Evolutionary conservation across 2,113 vertebrate species (phyloP), one percentile per base, ranked within the genome.

Genomic region (Paratilapia polleni): DNA sequence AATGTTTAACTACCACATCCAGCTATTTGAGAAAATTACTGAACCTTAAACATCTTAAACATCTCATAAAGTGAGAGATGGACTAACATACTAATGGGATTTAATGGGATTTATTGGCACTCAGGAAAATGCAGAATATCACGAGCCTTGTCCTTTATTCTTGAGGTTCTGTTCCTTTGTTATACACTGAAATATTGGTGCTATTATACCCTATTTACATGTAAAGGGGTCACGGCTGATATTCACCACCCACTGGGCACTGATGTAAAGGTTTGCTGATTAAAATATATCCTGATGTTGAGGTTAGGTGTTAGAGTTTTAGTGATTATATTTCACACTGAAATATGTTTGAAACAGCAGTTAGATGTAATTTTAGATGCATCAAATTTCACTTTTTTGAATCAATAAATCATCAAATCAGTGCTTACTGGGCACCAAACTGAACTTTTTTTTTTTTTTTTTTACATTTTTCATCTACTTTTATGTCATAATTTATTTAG

Each of bases 141-240:
- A 5, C 52, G 76, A 20, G 11, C 8, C 9, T 59, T 1, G 4
- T 80, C 14, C 31, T 43, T 78, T 2, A 70, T 1, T 70, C 15
- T 70, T 0, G 17, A 73, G 66, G 10, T 31, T 52, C 43, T 22
- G 8, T 52, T 73, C 1, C 66, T 73, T 73, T 31, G 66, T 52
- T 28, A 73, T 31, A 73, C 62, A 12, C 49, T 70, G 4, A 10
- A n/a, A 75, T 80, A 41, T 7, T 88, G 90, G 93, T 92, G 91
- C 90, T 92, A 91, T 74, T 82, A 10, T 2, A 56, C 31, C 38
- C 19, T 24, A 12, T 82, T 74, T 43, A 73, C 73, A 60, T 0
- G 11, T 8, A 10, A 59, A 31, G 70, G 76, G 81, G 76, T 62
- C 15, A 73, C 61, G 12, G 41, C 1, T 22, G 22, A 81, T 41